Evolutionary conservation across 2,113 vertebrate species (phyloP).

Genomic region (Ctenodactylus gundi): DNA sequence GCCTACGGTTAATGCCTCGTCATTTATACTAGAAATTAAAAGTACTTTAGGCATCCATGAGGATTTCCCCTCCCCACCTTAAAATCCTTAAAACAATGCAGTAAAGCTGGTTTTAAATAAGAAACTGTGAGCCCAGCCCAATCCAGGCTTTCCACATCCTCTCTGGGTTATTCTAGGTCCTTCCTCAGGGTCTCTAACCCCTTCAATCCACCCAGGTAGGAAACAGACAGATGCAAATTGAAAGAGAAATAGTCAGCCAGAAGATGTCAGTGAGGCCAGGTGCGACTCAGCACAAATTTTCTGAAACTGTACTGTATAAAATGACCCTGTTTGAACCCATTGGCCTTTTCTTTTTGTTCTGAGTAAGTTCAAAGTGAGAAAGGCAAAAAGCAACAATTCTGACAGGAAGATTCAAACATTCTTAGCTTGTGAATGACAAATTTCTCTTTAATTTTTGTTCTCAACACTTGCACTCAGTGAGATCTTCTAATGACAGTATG

Average conservation of each 20-base stretch:
- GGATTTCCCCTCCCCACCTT: neutral
- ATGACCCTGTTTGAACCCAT: constrained; percentile 11
- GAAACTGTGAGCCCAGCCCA: neutral
- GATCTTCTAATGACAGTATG: constrained; percentile 20
- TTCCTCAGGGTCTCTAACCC: neutral
- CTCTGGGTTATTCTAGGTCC: constrained; percentile 19
- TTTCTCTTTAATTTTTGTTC: constrained; percentile 54
- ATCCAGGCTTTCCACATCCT: neutral
- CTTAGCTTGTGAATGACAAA: constrained; percentile 57
- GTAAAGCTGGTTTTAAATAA: neutral
- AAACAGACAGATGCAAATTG: constrained; percentile 65
- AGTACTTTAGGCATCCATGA: neutral
- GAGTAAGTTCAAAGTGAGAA: constrained; percentile 56
- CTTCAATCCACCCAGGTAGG: constrained; percentile 45
- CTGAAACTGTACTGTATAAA: constrained; percentile 41
- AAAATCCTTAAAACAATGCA: neutral
- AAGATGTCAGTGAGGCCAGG: constrained; percentile 51
- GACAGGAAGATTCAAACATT: constrained; percentile 50
- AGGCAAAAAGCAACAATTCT: neutral
- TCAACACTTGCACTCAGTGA: constrained; percentile 32
- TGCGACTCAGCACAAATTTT: constrained; percentile 55
- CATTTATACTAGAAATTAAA: constrained; percentile 30
- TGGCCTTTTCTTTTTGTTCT: constrained; percentile 61
- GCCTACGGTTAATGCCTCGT: neutral
- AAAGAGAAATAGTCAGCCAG: constrained; percentile 49